Evolutionary conservation across 2,797 vertebrate species (phyloP).

Genomic region (Schizopygopsis malacanthus): DNA sequence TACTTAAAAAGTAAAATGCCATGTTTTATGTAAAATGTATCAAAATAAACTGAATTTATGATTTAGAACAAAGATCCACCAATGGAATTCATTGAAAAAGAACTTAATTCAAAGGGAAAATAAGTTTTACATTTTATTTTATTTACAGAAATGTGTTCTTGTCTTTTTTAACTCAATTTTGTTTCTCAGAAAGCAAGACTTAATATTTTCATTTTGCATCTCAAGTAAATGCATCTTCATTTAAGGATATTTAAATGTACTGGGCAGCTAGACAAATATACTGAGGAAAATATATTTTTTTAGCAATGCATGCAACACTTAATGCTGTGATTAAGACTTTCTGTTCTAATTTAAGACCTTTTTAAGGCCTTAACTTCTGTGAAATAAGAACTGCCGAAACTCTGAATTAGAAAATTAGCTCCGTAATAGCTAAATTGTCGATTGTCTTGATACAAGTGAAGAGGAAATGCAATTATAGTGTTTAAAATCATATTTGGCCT

Average conservation of each 20-base stretch:
- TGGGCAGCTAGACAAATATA: not conserved
- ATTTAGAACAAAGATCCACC: too few relatives aligned
- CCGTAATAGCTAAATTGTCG: not conserved
- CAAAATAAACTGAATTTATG: not conserved
- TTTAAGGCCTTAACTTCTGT: not conserved
- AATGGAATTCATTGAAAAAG: too few relatives aligned
- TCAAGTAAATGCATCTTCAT: not conserved
- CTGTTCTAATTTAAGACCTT: not conserved
- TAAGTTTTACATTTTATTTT: too few relatives aligned
- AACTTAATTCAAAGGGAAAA: not conserved
- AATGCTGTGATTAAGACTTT: not conserved
- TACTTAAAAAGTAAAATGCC: too few relatives aligned
- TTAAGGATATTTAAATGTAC: not conserved
- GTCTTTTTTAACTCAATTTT: too few relatives aligned
- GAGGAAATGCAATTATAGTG: not conserved
- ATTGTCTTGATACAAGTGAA: not conserved
- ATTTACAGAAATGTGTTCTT: not conserved
- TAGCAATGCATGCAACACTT: not conserved
- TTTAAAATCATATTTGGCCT: not conserved
- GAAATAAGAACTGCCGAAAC: not conserved
- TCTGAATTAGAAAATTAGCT: not conserved
- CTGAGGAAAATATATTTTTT: not conserved
- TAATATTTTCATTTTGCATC: not conserved
- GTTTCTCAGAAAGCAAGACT: not conserved
- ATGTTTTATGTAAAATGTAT: not conserved